Percentiles rank a stretch among this genome's conserved stretches.
Evolutionary conservation across 92 coral and sea anemone genomes (phyloP).

Genomic region (Pocillopora grandis): DNA sequence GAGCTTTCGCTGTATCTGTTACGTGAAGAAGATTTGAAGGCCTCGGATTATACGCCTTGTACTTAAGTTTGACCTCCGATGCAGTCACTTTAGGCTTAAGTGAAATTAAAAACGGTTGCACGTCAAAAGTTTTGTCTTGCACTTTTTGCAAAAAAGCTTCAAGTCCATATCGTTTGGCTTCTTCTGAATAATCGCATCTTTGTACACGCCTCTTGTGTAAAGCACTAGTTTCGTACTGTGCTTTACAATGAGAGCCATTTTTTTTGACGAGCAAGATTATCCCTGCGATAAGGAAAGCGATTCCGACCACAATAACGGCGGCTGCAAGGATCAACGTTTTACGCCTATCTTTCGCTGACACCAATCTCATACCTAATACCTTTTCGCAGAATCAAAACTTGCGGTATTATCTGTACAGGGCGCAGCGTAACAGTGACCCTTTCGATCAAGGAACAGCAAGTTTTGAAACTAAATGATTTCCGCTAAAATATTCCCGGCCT

Average conservation of each 20-base stretch:
- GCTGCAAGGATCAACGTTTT: slow-evolving; percentile 25
- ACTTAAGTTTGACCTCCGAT: slow-evolving; percentile 40
- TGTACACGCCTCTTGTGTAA: background rate
- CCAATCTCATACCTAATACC: background rate
- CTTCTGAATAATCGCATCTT: slow-evolving; percentile 54
- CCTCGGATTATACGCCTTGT: slow-evolving; percentile 67
- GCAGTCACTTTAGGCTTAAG: slow-evolving; percentile 44
- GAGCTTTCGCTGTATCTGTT: slow-evolving; percentile 63
- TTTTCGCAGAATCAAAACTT: background rate
- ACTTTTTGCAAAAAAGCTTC: slow-evolving; percentile 67
- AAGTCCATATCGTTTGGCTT: slow-evolving; percentile 58
- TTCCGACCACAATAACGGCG: slow-evolving; percentile 31
- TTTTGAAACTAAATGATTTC: slow-evolving; percentile 1
- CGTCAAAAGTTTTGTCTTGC: slow-evolving; percentile 50
- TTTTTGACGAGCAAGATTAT: slow-evolving; percentile 43
- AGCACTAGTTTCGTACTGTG: background rate
- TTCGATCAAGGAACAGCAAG: background rate
- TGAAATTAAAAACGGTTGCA: slow-evolving; percentile 51
- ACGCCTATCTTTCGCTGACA: background rate
- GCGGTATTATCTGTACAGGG: no score
- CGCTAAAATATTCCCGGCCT: background rate
- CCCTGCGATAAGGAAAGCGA: slow-evolving; percentile 67
- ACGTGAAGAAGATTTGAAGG: slow-evolving; percentile 54
- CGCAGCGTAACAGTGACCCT: background rate
- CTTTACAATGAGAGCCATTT: slow-evolving; percentile 11